These are phyloP conservation scores for Palythoa grandis DNA, from an alignment of 92 coral and sea anemone species.

Conservation along the genomic window DNA sequence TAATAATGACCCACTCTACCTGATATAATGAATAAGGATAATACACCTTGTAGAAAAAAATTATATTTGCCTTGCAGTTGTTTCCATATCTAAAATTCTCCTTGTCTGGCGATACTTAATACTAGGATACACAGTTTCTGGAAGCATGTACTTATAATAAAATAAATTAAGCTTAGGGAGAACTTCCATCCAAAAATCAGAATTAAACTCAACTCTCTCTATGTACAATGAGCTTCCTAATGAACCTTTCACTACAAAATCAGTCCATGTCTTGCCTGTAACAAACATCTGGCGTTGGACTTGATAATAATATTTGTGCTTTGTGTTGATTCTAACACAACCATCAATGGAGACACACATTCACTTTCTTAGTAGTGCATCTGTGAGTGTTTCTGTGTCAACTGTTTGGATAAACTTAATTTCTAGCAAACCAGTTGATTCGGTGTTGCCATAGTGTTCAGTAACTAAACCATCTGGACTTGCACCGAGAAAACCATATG, in stretches of 20 bases:
- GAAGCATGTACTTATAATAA: constrained; percentile 49
- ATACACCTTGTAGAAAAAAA: constrained; percentile 18
- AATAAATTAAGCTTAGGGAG: constrained; percentile 44
- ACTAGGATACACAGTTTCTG: constrained; percentile 60
- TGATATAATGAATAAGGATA: constrained; percentile 25
- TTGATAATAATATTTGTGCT: constrained; percentile 54
- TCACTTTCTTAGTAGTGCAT: constrained; percentile 60
- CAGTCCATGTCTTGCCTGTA: constrained; percentile 53
- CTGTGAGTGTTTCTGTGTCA: constrained; percentile 50
- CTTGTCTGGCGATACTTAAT: constrained; percentile 60
- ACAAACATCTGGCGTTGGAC: constrained; percentile 61
- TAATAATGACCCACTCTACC: constrained; percentile 32
- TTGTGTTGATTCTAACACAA: constrained; percentile 23
- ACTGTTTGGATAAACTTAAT: constrained; percentile 52
- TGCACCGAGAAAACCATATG: constrained; percentile 58
- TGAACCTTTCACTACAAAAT: constrained; percentile 58
- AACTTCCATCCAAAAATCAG: constrained; percentile 47
- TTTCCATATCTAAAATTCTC: constrained; percentile 33
- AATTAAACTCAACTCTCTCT: constrained; percentile 56
- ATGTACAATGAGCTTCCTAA: constrained; percentile 23
- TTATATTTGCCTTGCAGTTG: constrained; percentile 30
- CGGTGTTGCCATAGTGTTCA: constrained; percentile 25
- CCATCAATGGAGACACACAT: constrained; percentile 43
- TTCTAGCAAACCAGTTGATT: constrained; percentile 53
- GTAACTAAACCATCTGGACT: constrained; percentile 55